phyloP scores from a whole-genome alignment of 2,888 invertebrate species.

The Lathronympha strigana region DNA sequence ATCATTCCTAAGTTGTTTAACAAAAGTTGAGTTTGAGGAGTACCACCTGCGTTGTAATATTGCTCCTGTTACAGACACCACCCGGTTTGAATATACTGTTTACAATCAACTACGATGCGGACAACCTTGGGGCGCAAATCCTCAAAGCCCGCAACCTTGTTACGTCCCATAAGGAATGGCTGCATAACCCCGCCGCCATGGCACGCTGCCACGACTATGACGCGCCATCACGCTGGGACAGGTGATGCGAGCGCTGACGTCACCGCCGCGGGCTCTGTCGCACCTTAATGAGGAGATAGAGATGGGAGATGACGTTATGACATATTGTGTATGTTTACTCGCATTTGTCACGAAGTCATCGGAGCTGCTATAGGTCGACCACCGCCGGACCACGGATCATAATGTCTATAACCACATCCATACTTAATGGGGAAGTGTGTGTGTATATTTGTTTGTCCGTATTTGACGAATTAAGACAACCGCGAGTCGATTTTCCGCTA shows the following conservation, averaged over 20 bases:
- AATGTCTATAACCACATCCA: no score
- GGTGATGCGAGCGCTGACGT: neutral
- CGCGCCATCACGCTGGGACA: neutral
- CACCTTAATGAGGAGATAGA: neutral
- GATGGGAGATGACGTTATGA: neutral
- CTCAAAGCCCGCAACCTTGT: neutral
- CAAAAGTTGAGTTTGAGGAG: no score
- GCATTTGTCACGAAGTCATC: no score
- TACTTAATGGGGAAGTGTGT: no score
- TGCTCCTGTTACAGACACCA: no score
- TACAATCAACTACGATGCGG: neutral
- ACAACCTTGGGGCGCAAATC: neutral
- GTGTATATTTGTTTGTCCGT: no score
- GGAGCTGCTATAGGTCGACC: no score
- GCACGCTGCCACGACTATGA: neutral
- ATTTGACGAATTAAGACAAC: no score
- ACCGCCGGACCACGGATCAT: no score
- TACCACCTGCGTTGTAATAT: no score
- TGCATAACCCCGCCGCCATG: neutral
- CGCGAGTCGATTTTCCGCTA: no score
- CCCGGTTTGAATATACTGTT: neutral
- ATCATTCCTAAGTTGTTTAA: no score
- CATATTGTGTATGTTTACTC: neutral
- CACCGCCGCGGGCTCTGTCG: neutral
- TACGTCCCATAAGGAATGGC: neutral